A percentile compares a stretch with the other conserved stretches of the same genome.
Evolutionary conservation across 2,888 invertebrate species (phyloP).

Genomic region (Escarpia spicata): DNA sequence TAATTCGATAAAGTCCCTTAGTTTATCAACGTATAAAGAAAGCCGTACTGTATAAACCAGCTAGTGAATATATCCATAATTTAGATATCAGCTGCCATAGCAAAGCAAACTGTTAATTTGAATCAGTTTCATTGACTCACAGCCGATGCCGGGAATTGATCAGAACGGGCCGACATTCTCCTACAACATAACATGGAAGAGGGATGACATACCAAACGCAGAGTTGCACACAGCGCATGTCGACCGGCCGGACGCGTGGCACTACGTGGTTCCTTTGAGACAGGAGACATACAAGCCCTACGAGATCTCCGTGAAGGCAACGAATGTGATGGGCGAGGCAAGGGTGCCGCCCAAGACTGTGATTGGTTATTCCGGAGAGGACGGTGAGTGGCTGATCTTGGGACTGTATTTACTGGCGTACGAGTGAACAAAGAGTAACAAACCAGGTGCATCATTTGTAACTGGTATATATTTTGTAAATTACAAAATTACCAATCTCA

Average conservation of each 20-base stretch:
- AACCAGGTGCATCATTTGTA: too few relatives aligned
- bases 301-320: slow-evolving; percentile 78
- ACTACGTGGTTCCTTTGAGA: slow-evolving; percentile 34
- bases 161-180: slow-evolving; percentile 95
- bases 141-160: slow-evolving; percentile 94
- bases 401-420: too few relatives aligned
- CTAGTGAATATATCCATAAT: not conserved
- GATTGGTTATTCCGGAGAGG: too few relatives aligned
- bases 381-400: too few relatives aligned
- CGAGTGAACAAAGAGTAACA: too few relatives aligned
- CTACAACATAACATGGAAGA: slow-evolving; percentile 88
- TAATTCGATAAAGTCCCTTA: too few relatives aligned
- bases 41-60: too few relatives aligned
- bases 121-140: slow-evolving; percentile 41
- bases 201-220: slow-evolving; percentile 76
- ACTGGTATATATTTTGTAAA: too few relatives aligned
- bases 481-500: too few relatives aligned
- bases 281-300: slow-evolving; percentile 79
- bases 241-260: slow-evolving; percentile 53
- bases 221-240: slow-evolving; percentile 69
- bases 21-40: too few relatives aligned
- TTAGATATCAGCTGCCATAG: not conserved
- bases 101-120: not conserved
- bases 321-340: too few relatives aligned
- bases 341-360: too few relatives aligned